A percentile compares a stretch with the other conserved stretches of the same genome.
Evolutionary conservation across 53 echinoderm and acorn worm species (phyloP).

Genomic region (Patiria pectinifera): DNA sequence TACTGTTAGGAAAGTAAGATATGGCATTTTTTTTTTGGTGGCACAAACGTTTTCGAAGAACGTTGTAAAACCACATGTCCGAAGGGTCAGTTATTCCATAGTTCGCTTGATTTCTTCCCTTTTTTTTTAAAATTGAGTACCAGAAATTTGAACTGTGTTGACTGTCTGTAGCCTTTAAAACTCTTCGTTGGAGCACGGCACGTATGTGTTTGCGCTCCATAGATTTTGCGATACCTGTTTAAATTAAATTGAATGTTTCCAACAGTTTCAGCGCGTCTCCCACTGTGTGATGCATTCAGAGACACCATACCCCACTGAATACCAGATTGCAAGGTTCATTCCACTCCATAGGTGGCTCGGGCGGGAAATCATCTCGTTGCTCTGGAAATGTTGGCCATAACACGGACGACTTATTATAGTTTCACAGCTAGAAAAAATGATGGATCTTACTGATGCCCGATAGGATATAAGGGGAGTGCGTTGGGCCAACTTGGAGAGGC

Average conservation of each 20-base stretch:
- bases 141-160: no score
- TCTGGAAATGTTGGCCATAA: neutral
- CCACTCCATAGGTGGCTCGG: neutral
- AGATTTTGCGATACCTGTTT: neutral
- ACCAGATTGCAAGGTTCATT: neutral
- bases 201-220: no score
- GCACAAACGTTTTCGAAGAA: no score
- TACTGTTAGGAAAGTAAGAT: no score
- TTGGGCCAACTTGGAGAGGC: neutral
- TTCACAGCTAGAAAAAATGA: neutral
- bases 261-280: neutral
- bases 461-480: neutral
- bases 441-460: neutral
- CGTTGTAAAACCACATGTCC: no score
- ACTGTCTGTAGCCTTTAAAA: no score
- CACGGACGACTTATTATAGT: neutral
- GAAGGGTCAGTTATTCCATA: no score
- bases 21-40: no score
- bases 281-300: neutral
- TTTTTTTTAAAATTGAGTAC: no score
- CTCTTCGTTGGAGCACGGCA: no score
- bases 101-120: no score
- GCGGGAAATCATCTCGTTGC: neutral
- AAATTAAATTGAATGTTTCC: conserved; percentile 16
- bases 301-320: neutral